Evolutionary conservation across 2,888 invertebrate genomes (phyloP).

Genomic region (Muschampia plurimacula): DNA sequence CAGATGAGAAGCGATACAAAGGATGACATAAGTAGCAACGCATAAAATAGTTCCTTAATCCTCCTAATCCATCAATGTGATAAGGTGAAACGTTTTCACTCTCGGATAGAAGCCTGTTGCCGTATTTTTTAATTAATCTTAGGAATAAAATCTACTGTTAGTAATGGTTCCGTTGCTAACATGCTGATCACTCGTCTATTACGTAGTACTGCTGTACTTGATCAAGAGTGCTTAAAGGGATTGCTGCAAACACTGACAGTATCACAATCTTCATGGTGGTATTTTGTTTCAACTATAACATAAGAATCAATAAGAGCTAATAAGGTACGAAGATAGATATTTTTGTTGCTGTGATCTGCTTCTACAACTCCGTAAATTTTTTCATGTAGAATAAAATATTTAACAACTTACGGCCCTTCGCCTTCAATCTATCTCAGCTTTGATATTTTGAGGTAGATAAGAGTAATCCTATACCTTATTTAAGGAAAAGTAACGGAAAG

Average conservation of each 20-base stretch:
- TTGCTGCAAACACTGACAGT: conserved; percentile 6
- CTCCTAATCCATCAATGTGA: conserved; percentile 56
- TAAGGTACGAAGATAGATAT: too few relatives aligned
- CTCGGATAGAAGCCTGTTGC: conserved; percentile 60
- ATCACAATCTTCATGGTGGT: not conserved
- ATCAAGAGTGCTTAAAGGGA: conserved; percentile 46
- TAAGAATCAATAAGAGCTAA: too few relatives aligned
- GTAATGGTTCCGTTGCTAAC: conserved; percentile 70
- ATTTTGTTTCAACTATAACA: too few relatives aligned
- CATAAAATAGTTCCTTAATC: conserved; percentile 53
- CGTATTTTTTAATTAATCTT: conserved; percentile 84
- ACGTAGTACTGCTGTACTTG: conserved; percentile 54
- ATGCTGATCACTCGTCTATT: conserved; percentile 53
- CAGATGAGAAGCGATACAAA: conserved; percentile 43
- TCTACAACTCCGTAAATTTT: too few relatives aligned
- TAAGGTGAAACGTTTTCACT: conserved; percentile 74
- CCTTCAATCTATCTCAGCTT: too few relatives aligned
- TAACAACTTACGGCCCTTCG: too few relatives aligned
- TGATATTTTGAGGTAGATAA: too few relatives aligned
- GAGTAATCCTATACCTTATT: too few relatives aligned
- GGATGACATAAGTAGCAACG: conserved; percentile 52
- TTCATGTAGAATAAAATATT: too few relatives aligned
- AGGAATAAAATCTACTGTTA: conserved; percentile 73
- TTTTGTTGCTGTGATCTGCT: too few relatives aligned
- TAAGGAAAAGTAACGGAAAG: too few relatives aligned